Conservation (phyloP, 2,113 vertebrate species). For the Oophaga pumilio region DNA sequence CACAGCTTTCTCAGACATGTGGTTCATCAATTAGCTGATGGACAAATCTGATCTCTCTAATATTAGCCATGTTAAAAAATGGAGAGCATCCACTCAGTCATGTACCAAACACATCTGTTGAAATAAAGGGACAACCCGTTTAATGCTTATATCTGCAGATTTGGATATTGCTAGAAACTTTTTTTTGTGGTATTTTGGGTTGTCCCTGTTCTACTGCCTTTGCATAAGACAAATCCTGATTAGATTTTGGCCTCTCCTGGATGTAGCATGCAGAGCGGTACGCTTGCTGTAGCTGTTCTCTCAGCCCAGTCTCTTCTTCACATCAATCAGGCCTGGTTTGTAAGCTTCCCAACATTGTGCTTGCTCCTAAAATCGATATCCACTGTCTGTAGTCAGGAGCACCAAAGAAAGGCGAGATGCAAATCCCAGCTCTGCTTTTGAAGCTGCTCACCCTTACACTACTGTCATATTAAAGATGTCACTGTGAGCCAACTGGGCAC, state of each 20-base stretch:
- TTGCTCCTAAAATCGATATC: background rate
- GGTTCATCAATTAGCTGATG: no score
- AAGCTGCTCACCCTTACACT: background rate
- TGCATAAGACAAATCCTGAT: background rate
- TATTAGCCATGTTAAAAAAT: no score
- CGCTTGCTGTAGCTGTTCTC: background rate
- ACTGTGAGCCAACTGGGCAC: background rate
- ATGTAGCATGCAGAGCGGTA: background rate
- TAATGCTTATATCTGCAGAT: no score
- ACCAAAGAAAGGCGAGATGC: background rate
- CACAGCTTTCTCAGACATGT: no score
- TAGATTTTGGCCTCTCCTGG: background rate
- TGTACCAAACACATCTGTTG: no score
- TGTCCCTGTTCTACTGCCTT: background rate
- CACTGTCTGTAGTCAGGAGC: background rate
- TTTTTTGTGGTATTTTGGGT: no score
- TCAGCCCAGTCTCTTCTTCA: background rate
- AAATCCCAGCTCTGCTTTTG: slow-evolving; percentile 18
- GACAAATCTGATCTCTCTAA: no score
- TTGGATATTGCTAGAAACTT: no score
- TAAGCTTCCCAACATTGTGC: background rate
- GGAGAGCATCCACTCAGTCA: no score
- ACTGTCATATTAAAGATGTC: background rate
- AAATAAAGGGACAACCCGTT: no score
- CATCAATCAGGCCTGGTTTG: background rate